Conservation (phyloP, 53 echinoderm and acorn worm species). For the Henricia sp. region DNA sequence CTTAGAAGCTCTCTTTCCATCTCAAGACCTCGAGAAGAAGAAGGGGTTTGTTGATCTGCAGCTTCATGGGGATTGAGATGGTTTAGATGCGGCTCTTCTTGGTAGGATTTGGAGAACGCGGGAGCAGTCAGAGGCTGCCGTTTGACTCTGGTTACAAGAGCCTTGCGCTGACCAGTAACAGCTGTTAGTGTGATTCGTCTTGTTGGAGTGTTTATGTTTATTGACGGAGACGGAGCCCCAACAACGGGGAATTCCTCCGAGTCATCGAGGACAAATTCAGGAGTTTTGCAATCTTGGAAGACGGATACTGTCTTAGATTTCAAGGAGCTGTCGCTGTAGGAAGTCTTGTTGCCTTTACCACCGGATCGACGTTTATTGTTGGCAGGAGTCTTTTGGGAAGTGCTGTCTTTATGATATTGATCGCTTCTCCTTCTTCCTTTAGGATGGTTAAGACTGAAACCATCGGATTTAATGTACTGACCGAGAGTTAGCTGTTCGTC, state of each 20-base stretch:
- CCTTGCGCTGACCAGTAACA: conserved; percentile 36
- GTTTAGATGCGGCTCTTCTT: neutral
- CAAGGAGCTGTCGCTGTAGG: conserved; percentile 50
- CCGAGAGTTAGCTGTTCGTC: conserved; percentile 72
- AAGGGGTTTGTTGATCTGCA: neutral
- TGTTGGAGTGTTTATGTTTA: conserved; percentile 40
- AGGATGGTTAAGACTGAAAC: conserved; percentile 33
- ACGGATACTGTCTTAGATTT: conserved; percentile 45
- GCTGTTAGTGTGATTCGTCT: conserved; percentile 93
- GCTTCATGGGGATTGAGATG: too few relatives aligned
- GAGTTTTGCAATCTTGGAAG: conserved; percentile 3
- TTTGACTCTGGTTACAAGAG: conserved; percentile 14
- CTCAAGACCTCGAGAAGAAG: conserved; percentile 60
- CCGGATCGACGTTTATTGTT: conserved; percentile 54
- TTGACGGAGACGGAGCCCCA: conserved; percentile 29
- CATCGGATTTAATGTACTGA: conserved; percentile 67
- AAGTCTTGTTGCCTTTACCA: conserved; percentile 58
- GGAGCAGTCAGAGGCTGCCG: neutral
- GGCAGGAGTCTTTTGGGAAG: conserved; percentile 30
- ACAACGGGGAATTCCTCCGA: conserved; percentile 83
- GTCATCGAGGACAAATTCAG: conserved; percentile 72
- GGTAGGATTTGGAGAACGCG: conserved; percentile 13
- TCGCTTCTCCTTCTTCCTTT: conserved; percentile 49
- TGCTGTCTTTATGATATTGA: conserved; percentile 38
- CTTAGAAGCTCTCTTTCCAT: conserved; percentile 85